Evolutionary conservation across 1,140 invertebrate genomes (phyloP), one percentile per base, ranked within the genome.

Genomic region (Diabrotica undecimpunctata): DNA sequence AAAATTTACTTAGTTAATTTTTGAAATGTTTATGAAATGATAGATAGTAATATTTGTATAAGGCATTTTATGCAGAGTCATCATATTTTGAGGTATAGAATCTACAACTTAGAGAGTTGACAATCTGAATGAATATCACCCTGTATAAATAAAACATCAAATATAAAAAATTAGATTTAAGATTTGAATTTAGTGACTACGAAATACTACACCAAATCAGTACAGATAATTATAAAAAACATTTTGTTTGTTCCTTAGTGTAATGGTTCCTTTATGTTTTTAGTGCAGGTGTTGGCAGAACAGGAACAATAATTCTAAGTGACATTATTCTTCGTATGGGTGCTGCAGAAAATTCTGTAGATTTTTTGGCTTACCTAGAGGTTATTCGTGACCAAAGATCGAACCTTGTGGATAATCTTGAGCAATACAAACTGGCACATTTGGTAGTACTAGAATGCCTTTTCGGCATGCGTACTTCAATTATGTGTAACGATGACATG

Each of bases 361-460:
- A 96, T 78, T 87, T 95, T 12, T 94, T 93, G 74, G 88, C 89
- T 66, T 89, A 90, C 53, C 91, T 96, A 3, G 87, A 89, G 70
- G 86, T 90, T 74, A 84, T 96, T 77, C 81, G 94, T 38, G 84
- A 86, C 67, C 87, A 95, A 76, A 78, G 94, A 64, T 86, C 92
- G 64, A 92, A 91, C 80, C 93, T 95, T 91, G 93, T 95, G 2
- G 75, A 78, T 61, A 78, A 75, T 53, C 35, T 71, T 2, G 72
- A 77, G 56, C 77, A 78, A 56, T 78, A 77, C 61, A 77, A 76
- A 63, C 66, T 78, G 51, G 75, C 69, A 2, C 75, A 78, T 70
- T 65, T 78, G 41, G 71, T 74, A 2, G 61, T 78, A 12, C 52
- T 78, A 13, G 74, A 76, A 56, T 74, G 70, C 58, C 61, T 76